phyloP scores from a whole-genome alignment of 2,797 vertebrate species.

The Centropyge bicolor region DNA sequence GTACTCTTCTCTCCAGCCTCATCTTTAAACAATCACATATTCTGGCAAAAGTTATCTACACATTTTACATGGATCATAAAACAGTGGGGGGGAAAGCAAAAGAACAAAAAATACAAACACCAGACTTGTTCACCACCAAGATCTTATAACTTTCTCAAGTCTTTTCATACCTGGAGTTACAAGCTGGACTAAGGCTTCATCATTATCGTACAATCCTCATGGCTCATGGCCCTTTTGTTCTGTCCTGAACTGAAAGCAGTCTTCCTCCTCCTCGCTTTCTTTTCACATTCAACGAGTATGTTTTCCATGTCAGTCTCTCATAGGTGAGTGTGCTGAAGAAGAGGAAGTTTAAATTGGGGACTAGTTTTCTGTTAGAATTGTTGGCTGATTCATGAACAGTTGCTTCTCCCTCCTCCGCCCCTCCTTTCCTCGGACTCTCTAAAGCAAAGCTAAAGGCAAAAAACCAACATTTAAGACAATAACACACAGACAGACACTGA shows the following conservation, averaged over 20 bases:
- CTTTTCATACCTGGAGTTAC: constrained; percentile 58
- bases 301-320: constrained; percentile 11
- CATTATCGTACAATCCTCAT: constrained; percentile 53
- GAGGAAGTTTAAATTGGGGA: constrained; percentile 2
- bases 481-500: constrained; percentile 64
- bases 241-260: not conserved
- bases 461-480: constrained; percentile 66
- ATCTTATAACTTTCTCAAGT: constrained; percentile 54
- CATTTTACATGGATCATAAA: constrained; percentile 65
- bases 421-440: constrained; percentile 29
- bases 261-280: not conserved
- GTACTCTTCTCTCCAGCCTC: constrained; percentile 52
- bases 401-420: not conserved
- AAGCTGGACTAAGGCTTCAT: constrained; percentile 66
- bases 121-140: constrained; percentile 65
- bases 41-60: constrained; percentile 75
- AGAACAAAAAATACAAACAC: constrained; percentile 59
- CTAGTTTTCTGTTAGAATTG: constrained; percentile 1
- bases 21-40: constrained; percentile 69
- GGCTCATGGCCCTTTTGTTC: constrained; percentile 1
- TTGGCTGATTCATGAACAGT: not conserved
- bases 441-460: constrained; percentile 66
- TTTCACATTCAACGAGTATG: constrained; percentile 23
- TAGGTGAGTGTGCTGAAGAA: constrained; percentile 5
- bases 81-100: constrained; percentile 31